phyloP scores from a whole-genome alignment of 2,888 invertebrate genomes.

The Dorcus hopei region DNA sequence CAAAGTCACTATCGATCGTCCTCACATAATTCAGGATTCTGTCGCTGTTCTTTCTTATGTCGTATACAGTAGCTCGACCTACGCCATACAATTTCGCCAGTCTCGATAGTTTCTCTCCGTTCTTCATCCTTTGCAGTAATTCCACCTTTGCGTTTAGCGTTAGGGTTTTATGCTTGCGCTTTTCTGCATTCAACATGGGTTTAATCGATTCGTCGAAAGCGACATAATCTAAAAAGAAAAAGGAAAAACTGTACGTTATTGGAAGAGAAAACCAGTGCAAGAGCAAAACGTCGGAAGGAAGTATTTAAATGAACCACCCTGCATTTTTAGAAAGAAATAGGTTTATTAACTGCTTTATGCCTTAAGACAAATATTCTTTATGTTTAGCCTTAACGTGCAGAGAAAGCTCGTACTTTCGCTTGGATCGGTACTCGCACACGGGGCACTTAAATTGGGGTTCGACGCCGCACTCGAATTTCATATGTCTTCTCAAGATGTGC shows the following conservation, averaged over 20 bases:
- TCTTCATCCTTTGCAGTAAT: neutral
- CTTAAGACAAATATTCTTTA: neutral
- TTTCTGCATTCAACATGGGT: neutral
- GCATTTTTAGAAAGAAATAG: too few relatives aligned
- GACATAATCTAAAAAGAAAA: too few relatives aligned
- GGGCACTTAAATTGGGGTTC: slow-evolving; percentile 26
- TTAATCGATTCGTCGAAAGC: too few relatives aligned
- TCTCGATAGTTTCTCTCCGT: slow-evolving; percentile 1
- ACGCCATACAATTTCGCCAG: slow-evolving; percentile 3
- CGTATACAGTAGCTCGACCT: slow-evolving; percentile 6
- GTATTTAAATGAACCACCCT: too few relatives aligned
- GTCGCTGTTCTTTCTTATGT: neutral
- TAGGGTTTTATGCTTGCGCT: slow-evolving; percentile 7
- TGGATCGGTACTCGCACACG: slow-evolving; percentile 12
- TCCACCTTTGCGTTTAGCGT: slow-evolving; percentile 4
- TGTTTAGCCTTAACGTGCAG: slow-evolving; percentile 16
- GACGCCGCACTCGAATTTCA: slow-evolving; percentile 56
- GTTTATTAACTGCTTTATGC: too few relatives aligned
- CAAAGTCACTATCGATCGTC: neutral
- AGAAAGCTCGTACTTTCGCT: slow-evolving; percentile 16
- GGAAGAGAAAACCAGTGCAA: too few relatives aligned
- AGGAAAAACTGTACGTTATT: too few relatives aligned
- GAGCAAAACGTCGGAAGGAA: too few relatives aligned
- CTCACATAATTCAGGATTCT: neutral
- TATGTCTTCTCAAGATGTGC: slow-evolving; percentile 54